Evolutionary conservation across 2,888 invertebrate species (phyloP), one percentile per base, ranked within the genome.

Genomic region (Dasysyrphus albostriatus): DNA sequence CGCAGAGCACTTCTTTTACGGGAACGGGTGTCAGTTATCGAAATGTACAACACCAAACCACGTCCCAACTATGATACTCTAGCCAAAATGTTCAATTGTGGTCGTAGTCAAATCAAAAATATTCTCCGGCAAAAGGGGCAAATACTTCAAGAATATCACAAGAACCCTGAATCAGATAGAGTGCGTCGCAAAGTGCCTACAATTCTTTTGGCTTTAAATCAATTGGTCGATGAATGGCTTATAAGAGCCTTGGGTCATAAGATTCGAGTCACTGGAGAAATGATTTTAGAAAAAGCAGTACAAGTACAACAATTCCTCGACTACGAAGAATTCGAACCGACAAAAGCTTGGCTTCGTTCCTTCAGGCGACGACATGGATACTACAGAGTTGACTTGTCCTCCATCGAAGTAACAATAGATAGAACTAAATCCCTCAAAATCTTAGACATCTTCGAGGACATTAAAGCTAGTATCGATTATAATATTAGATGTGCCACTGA

Each of bases 91-190:
- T 87, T 87, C 75, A 75, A 87, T 10, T 87, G 87, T 29, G 87
- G 87, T 34, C 82, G 87, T n/a, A 87, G 87, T 37, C 87, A 87
- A 83, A 87, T 87, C 9, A 87, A 87, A 49, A 83, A 83, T 14
- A 87, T 87, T 19, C 87, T 87, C 44, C 87, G 87, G 0, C 87
- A 78, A 37, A 78, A 87, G 47, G 83, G 83, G 3, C 74, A 75
- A 47, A 87, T 87, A 9, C 82, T 87, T 5, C 87, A 87, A 47
- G 87, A 83, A 59, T 87, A 79, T 67, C 78, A 78, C 19, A 59
- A 70, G 14, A 67, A 87, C 19, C 87, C 87, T n/a, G 70, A 83
- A 16, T 83, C 87, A 24, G 83, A 83, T 1, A 74, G 87, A 10
- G 87, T 87, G 8, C 87, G 87, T 12, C 74, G 83, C 5, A 54